Evolutionary conservation across 2,797 vertebrate species (phyloP), one percentile per base, ranked within the genome.

Genomic region (Chloroceryle amazona): DNA sequence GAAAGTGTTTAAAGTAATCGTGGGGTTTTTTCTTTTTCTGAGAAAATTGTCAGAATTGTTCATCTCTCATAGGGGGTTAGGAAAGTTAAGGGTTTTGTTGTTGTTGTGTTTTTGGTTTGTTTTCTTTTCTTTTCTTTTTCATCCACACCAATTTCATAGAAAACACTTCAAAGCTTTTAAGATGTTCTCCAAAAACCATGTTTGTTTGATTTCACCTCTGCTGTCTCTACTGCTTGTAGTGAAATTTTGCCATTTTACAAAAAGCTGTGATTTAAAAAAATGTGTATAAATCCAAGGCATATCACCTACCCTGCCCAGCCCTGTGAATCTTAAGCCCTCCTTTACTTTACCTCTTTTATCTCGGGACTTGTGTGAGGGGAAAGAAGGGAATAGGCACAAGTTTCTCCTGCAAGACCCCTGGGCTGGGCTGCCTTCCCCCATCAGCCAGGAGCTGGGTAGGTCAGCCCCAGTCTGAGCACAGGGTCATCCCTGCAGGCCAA

Each of bases 351-450:
- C 4, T 15, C 52, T n/a, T 31, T 4, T 8, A 15, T 9, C 6
- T 0, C 0, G 2, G 11, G 7, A 6, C 0, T 0, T 1, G 26
- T 1, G 7, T 1, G 29, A 16, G 19, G 28, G 19, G 10, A 5
- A 14, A 47, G 29, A 49, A 26, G 15, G 33, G 31, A 22, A 7
- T 4, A 28, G 35, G n/a, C 44, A 42, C 0, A 3, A 20, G 22
- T 1, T 21, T 13, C 22, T 62, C 39, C 63, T 5, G 1, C 0
- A 0, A 33, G 26, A 17, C 12, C 39, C 0, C 5, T 2, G 26
- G 37, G 54, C 4, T 2, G 11, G 9, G 3, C 23, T 33, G 55
- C 35, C 11, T 16, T 68, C 21, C 49, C 28, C 54, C 58, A 5
- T 22, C 2, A 1, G 60, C 42, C 66, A 1, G 3, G 33, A 31